phyloP scores from a whole-genome alignment of 2,888 invertebrate species.

The Exephanes ischioxanthus region DNA sequence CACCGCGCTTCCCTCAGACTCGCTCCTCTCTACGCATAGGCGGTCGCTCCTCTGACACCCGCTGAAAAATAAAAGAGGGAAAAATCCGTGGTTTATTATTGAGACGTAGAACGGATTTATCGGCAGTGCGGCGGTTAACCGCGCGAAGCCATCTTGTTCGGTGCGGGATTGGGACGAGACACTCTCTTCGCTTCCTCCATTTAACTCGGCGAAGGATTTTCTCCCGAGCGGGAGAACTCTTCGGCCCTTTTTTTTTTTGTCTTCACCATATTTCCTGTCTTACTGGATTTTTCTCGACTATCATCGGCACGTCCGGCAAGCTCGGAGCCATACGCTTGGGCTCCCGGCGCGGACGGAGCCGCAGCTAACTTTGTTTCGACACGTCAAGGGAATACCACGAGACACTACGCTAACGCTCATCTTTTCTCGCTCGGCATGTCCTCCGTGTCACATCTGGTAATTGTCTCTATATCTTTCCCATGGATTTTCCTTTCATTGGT shows the following conservation, averaged over 20 bases:
- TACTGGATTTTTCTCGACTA: conserved; percentile 41
- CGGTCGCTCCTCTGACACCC: conserved; percentile 35
- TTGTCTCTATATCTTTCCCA: conserved; percentile 55
- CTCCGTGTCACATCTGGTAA: conserved; percentile 48
- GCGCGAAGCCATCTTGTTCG: conserved; percentile 3
- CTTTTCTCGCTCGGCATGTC: conserved; percentile 32
- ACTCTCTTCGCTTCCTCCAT: background rate
- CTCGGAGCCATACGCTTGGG: conserved; percentile 15
- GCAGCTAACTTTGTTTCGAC: conserved; percentile 61
- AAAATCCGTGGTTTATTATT: conserved; percentile 57
- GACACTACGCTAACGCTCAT: conserved; percentile 23
- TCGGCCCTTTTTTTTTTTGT: conserved; percentile 1
- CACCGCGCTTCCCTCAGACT: conserved; percentile 49
- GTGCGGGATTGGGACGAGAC: conserved; percentile 22
- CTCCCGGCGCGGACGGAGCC: conserved; percentile 33
- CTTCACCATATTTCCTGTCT: background rate
- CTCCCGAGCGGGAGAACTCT: conserved; percentile 29
- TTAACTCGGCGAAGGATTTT: conserved; percentile 45
- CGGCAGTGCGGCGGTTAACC: conserved; percentile 24
- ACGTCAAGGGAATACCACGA: conserved; percentile 54
- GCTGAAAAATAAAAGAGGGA: conserved; percentile 58
- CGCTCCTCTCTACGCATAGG: conserved; percentile 61
- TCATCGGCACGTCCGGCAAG: conserved; percentile 49
- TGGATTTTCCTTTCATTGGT: conserved; percentile 33
- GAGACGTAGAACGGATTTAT: conserved; percentile 60